Conservation (phyloP, 2,113 vertebrate species). For the Poecilia latipinna region DNA sequence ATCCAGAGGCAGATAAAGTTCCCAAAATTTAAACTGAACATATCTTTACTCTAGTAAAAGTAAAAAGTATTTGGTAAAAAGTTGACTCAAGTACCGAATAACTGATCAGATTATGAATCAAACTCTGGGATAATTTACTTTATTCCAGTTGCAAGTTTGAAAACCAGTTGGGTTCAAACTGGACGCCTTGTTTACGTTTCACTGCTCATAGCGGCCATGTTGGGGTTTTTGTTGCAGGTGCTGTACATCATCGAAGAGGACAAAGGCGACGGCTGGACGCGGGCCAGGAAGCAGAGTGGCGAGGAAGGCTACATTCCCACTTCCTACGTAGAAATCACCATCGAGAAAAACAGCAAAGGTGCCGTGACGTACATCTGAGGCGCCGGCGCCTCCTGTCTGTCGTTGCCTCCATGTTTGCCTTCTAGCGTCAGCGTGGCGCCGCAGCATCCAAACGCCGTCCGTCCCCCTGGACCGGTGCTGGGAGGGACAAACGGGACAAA, state of each 20-base stretch:
- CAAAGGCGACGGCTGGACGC: conserved; percentile 98
- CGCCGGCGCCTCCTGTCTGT: conserved; percentile 44
- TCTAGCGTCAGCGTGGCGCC: conserved; percentile 14
- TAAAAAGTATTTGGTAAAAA: no score
- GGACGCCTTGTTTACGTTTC: no score
- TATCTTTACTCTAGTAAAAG: no score
- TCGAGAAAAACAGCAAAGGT: conserved; percentile 99
- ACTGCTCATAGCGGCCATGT: no score
- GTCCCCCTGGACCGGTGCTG: conserved; percentile 3
- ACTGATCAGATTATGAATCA: no score
- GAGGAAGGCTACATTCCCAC: conserved; percentile 99
- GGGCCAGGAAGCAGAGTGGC: conserved; percentile 93
- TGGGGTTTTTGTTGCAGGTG: conserved; percentile 59
- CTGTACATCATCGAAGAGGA: conserved; percentile 98
- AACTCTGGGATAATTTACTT: no score
- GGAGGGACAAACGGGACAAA: conserved; percentile 53
- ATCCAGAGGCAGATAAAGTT: no score
- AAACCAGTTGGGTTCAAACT: no score
- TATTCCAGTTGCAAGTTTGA: no score
- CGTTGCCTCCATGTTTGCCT: conserved; percentile 17
- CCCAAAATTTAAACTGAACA: no score
- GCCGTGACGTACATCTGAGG: conserved; percentile 99
- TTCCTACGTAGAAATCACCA: conserved; percentile 96
- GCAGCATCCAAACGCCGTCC: conserved; percentile 10
- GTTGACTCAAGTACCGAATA: no score